A percentile compares a stretch with the other conserved stretches of the same genome.
Evolutionary conservation across 2,797 vertebrate genomes (phyloP).

Genomic region (Microctenopoma lineatum): DNA sequence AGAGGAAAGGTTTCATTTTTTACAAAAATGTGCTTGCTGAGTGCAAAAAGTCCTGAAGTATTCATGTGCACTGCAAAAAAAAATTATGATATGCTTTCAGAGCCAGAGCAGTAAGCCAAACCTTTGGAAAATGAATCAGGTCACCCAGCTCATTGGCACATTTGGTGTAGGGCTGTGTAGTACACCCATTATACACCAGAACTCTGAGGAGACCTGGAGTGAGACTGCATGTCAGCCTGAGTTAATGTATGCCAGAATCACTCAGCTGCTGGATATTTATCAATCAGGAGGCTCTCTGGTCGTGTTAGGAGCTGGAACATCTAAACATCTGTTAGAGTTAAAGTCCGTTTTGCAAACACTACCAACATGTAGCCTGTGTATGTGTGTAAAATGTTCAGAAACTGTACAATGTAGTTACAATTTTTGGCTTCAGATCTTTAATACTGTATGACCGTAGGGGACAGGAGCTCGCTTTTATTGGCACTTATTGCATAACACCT

Average conservation of each 20-base stretch:
- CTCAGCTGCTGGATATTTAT: conserved; percentile 47
- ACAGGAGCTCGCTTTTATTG: conserved; percentile 4
- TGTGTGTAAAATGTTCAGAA: too few relatives aligned
- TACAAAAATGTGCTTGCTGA: conserved; percentile 48
- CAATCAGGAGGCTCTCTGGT: conserved; percentile 32
- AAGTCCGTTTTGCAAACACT: too few relatives aligned
- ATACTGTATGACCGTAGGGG: too few relatives aligned
- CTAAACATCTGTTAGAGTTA: too few relatives aligned
- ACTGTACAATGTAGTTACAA: too few relatives aligned
- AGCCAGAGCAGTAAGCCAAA: conserved; percentile 30
- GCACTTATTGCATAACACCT: conserved; percentile 1
- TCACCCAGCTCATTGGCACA: conserved; percentile 15
- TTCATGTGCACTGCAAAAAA: conserved; percentile 39
- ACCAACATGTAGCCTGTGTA: too few relatives aligned
- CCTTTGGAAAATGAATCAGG: conserved; percentile 25
- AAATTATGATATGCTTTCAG: conserved; percentile 26
- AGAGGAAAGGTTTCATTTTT: conserved; percentile 56
- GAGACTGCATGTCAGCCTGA: conserved; percentile 34
- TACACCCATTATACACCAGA: neutral
- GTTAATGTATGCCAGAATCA: conserved; percentile 48
- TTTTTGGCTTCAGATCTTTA: too few relatives aligned
- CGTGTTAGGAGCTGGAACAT: conserved; percentile 16
- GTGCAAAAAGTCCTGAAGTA: conserved; percentile 56
- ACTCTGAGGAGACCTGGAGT: conserved; percentile 19
- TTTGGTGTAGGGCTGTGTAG: conserved; percentile 1